Evolutionary conservation across 2,888 invertebrate genomes (phyloP).

Genomic region (Rosalia funebris): DNA sequence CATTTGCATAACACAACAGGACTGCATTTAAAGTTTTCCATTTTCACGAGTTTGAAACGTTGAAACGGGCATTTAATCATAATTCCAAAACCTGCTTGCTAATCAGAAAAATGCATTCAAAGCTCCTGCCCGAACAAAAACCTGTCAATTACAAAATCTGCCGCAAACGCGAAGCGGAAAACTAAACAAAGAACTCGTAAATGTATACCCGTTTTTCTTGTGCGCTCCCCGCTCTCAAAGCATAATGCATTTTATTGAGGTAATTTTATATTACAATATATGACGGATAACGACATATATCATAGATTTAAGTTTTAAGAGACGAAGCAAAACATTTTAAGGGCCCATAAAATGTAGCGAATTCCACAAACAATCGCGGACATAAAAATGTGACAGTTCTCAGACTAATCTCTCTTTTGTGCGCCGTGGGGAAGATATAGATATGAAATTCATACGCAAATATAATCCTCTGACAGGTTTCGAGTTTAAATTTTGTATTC

Average conservation of each 20-base stretch:
- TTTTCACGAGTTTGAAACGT: not conserved
- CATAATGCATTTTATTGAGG: slow-evolving; percentile 44
- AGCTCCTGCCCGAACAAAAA: slow-evolving; percentile 24
- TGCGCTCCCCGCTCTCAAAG: slow-evolving; percentile 17
- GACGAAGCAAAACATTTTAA: slow-evolving; percentile 46
- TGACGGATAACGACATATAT: slow-evolving; percentile 36
- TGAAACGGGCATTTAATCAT: not conserved
- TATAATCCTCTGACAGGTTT: slow-evolving; percentile 54
- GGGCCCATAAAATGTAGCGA: slow-evolving; percentile 50
- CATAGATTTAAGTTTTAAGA: slow-evolving; percentile 38
- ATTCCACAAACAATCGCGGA: slow-evolving; percentile 49
- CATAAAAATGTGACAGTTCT: slow-evolving; percentile 50
- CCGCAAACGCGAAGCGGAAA: slow-evolving; percentile 22
- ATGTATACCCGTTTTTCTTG: slow-evolving; percentile 4
- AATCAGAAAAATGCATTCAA: slow-evolving; percentile 7
- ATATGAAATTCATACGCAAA: slow-evolving; percentile 56
- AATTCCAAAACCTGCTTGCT: slow-evolving; percentile 15
- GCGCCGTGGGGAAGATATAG: slow-evolving; percentile 48
- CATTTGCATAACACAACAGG: too few species aligned
- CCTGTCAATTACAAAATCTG: slow-evolving; percentile 42
- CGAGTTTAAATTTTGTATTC: slow-evolving; percentile 30
- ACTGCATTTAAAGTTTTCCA: too few species aligned
- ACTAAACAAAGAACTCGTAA: slow-evolving; percentile 35
- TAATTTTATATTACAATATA: slow-evolving; percentile 43
- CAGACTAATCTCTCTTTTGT: slow-evolving; percentile 53